These are phyloP conservation scores for Drosophila quadrilineata DNA, from an alignment of 1,140 invertebrate genomes.

Conservation along the genomic window DNA sequence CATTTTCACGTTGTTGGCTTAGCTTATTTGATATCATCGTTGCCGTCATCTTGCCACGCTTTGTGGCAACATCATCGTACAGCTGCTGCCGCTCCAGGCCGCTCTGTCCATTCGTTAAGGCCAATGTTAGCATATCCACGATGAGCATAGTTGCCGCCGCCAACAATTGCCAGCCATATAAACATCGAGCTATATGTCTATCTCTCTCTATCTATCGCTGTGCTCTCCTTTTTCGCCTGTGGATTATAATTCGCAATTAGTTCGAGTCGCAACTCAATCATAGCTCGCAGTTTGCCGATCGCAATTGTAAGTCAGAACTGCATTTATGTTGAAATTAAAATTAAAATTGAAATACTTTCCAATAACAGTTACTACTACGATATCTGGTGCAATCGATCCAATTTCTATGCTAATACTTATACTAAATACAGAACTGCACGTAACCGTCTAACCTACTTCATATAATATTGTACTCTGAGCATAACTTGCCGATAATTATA, in stretches of 20 bases:
- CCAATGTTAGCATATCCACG: constrained; percentile 65
- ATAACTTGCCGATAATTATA: too few relatives aligned
- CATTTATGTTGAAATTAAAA: too few relatives aligned
- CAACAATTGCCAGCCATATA: constrained; percentile 4
- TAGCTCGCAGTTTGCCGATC: too few relatives aligned
- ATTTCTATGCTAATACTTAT: too few relatives aligned
- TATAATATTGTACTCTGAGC: too few relatives aligned
- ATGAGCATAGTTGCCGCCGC: constrained; percentile 46
- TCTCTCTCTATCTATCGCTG: too few relatives aligned
- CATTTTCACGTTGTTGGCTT: constrained; percentile 38
- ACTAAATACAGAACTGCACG: too few relatives aligned
- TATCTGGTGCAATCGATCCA: too few relatives aligned
- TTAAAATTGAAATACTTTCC: constrained; percentile 1
- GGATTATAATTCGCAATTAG: constrained; percentile 27
- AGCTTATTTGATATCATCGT: constrained; percentile 30
- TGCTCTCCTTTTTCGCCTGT: too few relatives aligned
- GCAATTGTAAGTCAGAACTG: too few relatives aligned
- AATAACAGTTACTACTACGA: too few relatives aligned
- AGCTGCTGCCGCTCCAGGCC: constrained; percentile 12
- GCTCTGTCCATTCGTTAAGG: constrained; percentile 43
- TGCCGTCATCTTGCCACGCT: constrained; percentile 40
- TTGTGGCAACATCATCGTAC: constrained; percentile 23
- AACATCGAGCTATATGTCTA: constrained; percentile 10
- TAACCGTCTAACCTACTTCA: too few relatives aligned
- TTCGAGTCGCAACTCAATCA: constrained; percentile 4